Percentiles rank a stretch among this genome's conserved stretches.
Evolutionary conservation across 2,797 vertebrate genomes (phyloP).

Genomic region (Sebastes reedi): DNA sequence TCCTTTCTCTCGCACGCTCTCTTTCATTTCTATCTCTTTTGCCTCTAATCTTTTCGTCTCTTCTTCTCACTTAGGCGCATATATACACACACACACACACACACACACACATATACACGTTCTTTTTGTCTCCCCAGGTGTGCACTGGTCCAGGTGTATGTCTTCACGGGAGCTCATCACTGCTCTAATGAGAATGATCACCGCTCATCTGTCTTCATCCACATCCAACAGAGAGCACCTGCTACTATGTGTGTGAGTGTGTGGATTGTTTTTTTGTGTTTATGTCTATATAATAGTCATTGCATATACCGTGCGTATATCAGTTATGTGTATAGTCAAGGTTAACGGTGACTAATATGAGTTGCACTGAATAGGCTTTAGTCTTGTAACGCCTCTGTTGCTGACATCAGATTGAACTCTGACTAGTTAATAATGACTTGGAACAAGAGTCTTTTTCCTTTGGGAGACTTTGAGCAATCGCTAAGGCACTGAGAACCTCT

Average conservation of each 20-base stretch:
- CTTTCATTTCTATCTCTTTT: conserved; percentile 36
- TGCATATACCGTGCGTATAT: conserved; percentile 2
- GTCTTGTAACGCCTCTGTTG: background rate
- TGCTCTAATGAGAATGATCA: conserved; percentile 84
- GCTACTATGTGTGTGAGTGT: conserved; percentile 66
- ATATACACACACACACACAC: background rate
- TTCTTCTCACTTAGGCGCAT: conserved; percentile 6
- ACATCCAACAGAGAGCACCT: conserved; percentile 84
- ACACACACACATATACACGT: conserved; percentile 16
- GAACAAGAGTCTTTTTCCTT: background rate
- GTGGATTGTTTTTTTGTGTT: conserved; percentile 22
- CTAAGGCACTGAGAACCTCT: conserved; percentile 19
- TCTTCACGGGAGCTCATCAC: conserved; percentile 82
- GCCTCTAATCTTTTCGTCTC: conserved; percentile 26
- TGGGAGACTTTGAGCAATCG: conserved; percentile 18
- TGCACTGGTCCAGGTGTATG: conserved; percentile 81
- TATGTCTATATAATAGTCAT: conserved; percentile 14
- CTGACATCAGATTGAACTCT: background rate
- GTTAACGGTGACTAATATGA: background rate
- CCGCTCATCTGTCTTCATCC: conserved; percentile 85
- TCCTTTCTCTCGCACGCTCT: conserved; percentile 1
- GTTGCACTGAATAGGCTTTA: background rate
- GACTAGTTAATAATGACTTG: conserved; percentile 11
- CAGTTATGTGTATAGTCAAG: background rate
- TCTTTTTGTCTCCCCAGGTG: conserved; percentile 78